A percentile compares a stretch with the other conserved stretches of the same genome.
These are phyloP conservation scores for Tetraneura akinire DNA, from an alignment of 1,140 invertebrate genomes.

Conservation along the genomic window DNA sequence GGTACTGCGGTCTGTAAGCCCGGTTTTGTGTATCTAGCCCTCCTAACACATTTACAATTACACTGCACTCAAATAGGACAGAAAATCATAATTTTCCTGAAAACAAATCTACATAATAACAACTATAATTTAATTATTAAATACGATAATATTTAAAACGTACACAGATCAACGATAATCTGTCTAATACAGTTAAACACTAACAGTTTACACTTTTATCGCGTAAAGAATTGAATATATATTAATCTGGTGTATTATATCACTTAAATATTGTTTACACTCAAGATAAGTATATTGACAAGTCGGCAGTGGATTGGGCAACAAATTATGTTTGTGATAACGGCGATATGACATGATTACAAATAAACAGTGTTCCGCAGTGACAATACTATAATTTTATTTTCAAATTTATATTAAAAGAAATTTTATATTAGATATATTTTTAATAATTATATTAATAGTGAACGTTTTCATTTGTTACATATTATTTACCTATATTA, in stretches of 20 bases:
- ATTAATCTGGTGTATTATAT: too few relatives aligned
- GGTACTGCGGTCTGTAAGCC: background rate
- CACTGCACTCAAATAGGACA: background rate
- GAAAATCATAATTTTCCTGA: background rate
- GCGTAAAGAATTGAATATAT: background rate
- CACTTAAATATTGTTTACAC: conserved; percentile 37
- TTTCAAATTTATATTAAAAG: too few relatives aligned
- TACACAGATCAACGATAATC: background rate
- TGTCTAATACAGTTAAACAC: too few relatives aligned
- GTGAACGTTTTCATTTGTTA: too few relatives aligned
- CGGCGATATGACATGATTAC: background rate
- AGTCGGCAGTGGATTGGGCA: conserved; percentile 45
- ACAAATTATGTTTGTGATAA: conserved; percentile 28
- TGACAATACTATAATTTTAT: too few relatives aligned
- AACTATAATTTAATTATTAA: background rate
- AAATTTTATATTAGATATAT: too few relatives aligned
- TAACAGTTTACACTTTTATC: too few relatives aligned
- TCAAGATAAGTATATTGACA: conserved; percentile 42
- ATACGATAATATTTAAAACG: background rate
- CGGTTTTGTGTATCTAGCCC: background rate
- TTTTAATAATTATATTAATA: too few relatives aligned
- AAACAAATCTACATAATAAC: background rate
- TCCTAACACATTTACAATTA: conserved; percentile 15
- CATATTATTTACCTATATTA: too few relatives aligned
- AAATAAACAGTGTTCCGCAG: conserved; percentile 9